Conservation (phyloP, 2,797 vertebrate genomes). For the Pipistrellus pygmaeus region DNA sequence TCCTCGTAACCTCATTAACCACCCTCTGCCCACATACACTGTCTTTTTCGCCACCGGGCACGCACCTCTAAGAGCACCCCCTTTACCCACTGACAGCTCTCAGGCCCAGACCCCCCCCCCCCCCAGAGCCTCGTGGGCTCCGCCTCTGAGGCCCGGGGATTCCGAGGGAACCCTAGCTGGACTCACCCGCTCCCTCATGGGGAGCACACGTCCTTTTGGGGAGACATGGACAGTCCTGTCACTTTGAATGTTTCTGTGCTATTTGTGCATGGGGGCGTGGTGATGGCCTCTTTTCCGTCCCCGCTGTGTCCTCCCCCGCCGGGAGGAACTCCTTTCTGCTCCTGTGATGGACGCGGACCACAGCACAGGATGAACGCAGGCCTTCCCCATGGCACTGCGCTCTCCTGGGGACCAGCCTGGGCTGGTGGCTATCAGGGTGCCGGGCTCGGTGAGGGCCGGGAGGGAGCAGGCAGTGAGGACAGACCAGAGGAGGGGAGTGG, state of each 20-base stretch:
- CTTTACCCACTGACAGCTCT: not conserved
- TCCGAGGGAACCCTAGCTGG: not conserved
- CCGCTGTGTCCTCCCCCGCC: not conserved
- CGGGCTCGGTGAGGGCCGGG: not conserved
- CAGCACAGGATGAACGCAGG: not conserved
- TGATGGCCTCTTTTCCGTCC: not conserved
- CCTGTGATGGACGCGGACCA: not conserved
- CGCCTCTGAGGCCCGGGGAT: not conserved
- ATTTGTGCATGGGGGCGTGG: not conserved
- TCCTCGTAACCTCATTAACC: slow-evolving; percentile 54
- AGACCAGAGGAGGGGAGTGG: not conserved
- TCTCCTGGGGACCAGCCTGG: fast-evolving
- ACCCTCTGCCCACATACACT: slow-evolving; percentile 32
- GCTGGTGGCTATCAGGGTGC: not conserved
- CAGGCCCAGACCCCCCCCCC: not conserved
- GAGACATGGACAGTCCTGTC: not conserved
- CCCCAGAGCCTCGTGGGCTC: not conserved
- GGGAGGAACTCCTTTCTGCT: not conserved
- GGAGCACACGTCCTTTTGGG: not conserved
- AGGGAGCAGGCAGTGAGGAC: not conserved
- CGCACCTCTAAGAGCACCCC: not conserved
- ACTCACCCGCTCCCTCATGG: not conserved
- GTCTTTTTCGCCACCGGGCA: not conserved
- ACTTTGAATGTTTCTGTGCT: not conserved
- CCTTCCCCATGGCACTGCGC: not conserved